These are phyloP conservation scores for Chloroclystis v-ata DNA, from an alignment of 2,888 invertebrate genomes.

Conservation along the genomic window DNA sequence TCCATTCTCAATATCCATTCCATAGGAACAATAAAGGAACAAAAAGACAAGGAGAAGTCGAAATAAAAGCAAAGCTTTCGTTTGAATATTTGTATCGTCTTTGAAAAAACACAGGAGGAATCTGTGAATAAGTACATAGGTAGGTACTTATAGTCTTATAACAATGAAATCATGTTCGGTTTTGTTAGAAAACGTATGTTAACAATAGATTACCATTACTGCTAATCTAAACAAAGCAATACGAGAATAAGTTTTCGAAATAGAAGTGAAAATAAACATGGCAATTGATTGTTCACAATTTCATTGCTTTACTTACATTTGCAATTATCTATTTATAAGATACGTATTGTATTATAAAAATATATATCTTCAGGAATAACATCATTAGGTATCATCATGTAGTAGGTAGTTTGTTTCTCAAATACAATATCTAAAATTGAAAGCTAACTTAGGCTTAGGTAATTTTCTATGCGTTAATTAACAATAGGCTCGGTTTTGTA, in stretches of 20 bases:
- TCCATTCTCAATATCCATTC: conserved; percentile 27
- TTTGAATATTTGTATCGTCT: conserved; percentile 3
- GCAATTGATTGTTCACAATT: background rate
- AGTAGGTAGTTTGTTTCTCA: too few relatives aligned
- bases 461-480: too few relatives aligned
- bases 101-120: conserved; percentile 4
- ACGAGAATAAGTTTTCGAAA: conserved; percentile 6
- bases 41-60: background rate
- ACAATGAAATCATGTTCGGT: conserved; percentile 14
- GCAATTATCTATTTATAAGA: too few relatives aligned
- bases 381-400: too few relatives aligned
- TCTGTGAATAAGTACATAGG: background rate
- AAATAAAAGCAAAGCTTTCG: conserved; percentile 3
- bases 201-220: conserved; percentile 22
- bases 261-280: conserved; percentile 10
- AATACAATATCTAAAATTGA: too few relatives aligned
- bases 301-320: too few relatives aligned
- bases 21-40: conserved; percentile 5
- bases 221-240: conserved; percentile 22
- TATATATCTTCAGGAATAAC: too few relatives aligned
- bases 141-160: too few relatives aligned
- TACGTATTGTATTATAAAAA: too few relatives aligned
- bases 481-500: too few relatives aligned
- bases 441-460: too few relatives aligned
- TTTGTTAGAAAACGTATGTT: conserved; percentile 18